Percentiles rank a stretch among this genome's conserved stretches.
Evolutionary conservation across 2,113 vertebrate species (phyloP).

Genomic region (Festucalex cinctus): DNA sequence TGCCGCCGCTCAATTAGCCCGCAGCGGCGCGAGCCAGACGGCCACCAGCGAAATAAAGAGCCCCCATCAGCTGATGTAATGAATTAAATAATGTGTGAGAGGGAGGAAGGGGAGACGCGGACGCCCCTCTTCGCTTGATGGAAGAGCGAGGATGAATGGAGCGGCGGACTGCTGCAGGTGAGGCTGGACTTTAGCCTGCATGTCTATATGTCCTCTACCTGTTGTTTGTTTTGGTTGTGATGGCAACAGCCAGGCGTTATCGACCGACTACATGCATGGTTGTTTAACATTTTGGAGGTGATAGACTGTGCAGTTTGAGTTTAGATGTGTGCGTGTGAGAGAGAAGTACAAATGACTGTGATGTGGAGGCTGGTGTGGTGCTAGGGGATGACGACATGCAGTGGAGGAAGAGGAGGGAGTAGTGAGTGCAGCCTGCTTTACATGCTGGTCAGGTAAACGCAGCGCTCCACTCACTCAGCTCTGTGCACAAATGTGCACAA

Average conservation of each 20-base stretch:
- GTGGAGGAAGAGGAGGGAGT: slow-evolving; percentile 49
- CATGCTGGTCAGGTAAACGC: slow-evolving; percentile 75
- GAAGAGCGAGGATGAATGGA: slow-evolving; percentile 65
- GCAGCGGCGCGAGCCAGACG: slow-evolving; percentile 58
- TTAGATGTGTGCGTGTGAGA: background rate
- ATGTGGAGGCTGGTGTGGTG: slow-evolving; percentile 21
- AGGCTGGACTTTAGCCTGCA: slow-evolving; percentile 30
- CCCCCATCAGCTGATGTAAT: slow-evolving; percentile 73
- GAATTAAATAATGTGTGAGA: slow-evolving; percentile 73
- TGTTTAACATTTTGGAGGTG: background rate
- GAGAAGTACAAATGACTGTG: slow-evolving; percentile 40
- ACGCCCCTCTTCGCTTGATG: slow-evolving; percentile 60
- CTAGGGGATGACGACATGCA: slow-evolving; percentile 59
- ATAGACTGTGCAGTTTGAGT: background rate
- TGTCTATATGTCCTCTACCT: slow-evolving; percentile 24
- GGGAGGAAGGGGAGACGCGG: slow-evolving; percentile 48
- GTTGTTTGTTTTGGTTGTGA: slow-evolving; percentile 63
- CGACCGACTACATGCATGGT: slow-evolving; percentile 33
- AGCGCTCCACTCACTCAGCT: slow-evolving; percentile 48
- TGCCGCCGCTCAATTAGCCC: slow-evolving; percentile 65
- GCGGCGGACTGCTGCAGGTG: slow-evolving; percentile 65
- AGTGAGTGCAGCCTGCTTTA: slow-evolving; percentile 63
- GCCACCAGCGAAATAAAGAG: slow-evolving; percentile 61
- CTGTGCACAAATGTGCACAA: slow-evolving; percentile 19
- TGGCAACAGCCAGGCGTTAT: slow-evolving; percentile 35